phyloP scores from a whole-genome alignment of 1,140 invertebrate species.

The Bathynomus jamesi region DNA sequence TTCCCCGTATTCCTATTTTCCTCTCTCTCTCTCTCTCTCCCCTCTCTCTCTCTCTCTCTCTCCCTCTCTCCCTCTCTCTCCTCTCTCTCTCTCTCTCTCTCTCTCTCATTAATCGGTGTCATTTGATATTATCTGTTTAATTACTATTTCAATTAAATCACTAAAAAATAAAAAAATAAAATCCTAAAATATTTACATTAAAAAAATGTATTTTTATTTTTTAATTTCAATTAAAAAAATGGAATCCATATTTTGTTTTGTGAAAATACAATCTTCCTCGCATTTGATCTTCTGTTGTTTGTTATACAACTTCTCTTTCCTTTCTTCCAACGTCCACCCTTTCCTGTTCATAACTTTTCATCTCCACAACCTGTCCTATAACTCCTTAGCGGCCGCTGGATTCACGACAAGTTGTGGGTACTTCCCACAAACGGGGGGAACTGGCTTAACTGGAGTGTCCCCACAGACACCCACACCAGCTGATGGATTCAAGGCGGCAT shows the following conservation, averaged over 20 bases:
- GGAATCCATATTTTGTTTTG: too few relatives aligned
- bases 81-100: not conserved
- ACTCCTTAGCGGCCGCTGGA: conserved; percentile 12
- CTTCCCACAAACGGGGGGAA: conserved; percentile 33
- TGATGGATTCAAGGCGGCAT: conserved; percentile 35
- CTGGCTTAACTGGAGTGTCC: conserved; percentile 31
- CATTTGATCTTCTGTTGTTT: too few relatives aligned
- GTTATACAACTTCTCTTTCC: too few relatives aligned
- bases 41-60: not conserved
- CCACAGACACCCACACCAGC: conserved; percentile 33
- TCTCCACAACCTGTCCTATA: not conserved
- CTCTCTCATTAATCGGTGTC: too few relatives aligned
- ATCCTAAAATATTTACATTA: too few relatives aligned
- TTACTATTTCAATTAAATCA: not conserved
- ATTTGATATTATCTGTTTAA: not conserved
- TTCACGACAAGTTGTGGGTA: conserved; percentile 35
- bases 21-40: not conserved
- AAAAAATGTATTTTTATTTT: too few relatives aligned
- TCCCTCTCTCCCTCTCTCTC: not conserved
- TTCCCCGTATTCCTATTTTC: not conserved
- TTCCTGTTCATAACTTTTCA: not conserved
- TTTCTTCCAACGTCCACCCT: too few relatives aligned
- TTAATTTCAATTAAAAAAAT: too few relatives aligned
- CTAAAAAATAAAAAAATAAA: too few relatives aligned
- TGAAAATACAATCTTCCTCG: too few relatives aligned